These are phyloP conservation scores for Hippoglossus stenolepis DNA, from an alignment of 2,113 vertebrate species.

Conservation along the genomic window DNA sequence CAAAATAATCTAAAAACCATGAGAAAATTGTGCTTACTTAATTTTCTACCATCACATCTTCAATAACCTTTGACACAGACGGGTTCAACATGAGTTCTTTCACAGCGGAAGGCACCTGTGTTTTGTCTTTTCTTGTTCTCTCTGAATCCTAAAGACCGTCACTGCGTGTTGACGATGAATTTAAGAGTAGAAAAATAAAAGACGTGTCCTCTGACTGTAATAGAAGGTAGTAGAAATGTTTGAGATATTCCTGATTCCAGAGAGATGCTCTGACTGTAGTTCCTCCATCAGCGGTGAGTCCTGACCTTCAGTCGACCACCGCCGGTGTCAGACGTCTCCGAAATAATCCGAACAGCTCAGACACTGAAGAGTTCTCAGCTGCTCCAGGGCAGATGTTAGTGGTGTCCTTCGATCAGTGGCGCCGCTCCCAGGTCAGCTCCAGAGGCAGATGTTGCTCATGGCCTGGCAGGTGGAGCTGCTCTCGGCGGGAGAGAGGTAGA, in stretches of 20 bases:
- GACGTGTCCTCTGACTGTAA: conserved; percentile 29
- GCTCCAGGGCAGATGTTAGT: conserved; percentile 28
- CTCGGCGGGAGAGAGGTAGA: conserved; percentile 95
- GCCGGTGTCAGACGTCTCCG: not conserved
- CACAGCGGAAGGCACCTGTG: conserved; percentile 64
- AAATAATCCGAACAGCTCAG: conserved; percentile 7
- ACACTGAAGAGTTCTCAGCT: not conserved
- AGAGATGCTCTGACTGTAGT: conserved; percentile 9
- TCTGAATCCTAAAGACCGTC: conserved; percentile 25
- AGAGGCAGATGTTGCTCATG: conserved; percentile 94
- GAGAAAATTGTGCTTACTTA: conserved; percentile 58
- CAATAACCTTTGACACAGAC: conserved; percentile 3
- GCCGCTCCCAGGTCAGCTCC: conserved; percentile 87
- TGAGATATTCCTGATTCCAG: conserved; percentile 54
- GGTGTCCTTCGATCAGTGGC: too few relatives aligned
- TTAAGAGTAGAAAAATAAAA: conserved; percentile 72
- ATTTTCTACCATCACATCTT: conserved; percentile 27
- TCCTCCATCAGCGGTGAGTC: conserved; percentile 20
- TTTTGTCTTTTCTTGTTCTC: conserved; percentile 20
- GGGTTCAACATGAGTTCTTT: conserved; percentile 30
- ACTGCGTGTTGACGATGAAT: conserved; percentile 12
- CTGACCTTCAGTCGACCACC: conserved; percentile 14
- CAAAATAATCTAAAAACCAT: conserved; percentile 6
- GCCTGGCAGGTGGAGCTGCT: conserved; percentile 92
- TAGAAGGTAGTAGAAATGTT: conserved; percentile 23